phyloP scores from a whole-genome alignment of 1,140 invertebrate species.

The Episyrphus balteatus region DNA sequence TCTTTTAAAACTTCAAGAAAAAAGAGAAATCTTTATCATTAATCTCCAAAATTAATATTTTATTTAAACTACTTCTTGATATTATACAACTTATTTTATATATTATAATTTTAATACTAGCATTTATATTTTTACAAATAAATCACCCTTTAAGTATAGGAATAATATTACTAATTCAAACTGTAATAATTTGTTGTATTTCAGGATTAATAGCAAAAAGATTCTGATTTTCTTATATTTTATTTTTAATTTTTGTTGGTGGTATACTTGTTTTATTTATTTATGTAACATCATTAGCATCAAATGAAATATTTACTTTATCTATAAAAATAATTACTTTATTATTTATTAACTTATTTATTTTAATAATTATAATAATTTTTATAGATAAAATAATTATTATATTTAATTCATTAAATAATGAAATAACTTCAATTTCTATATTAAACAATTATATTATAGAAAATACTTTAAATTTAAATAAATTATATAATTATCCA shows the following conservation, averaged over 20 bases:
- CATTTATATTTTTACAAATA: conserved; percentile 36
- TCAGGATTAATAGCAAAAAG: too few relatives aligned
- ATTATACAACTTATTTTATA: conserved; percentile 36
- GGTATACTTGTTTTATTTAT: conserved; percentile 46
- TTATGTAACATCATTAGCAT: conserved; percentile 44
- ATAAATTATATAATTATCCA: conserved; percentile 38
- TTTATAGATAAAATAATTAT: too few relatives aligned
- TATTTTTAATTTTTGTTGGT: conserved; percentile 25
- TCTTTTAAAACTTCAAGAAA: conserved; percentile 44
- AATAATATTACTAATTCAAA: conserved; percentile 40
- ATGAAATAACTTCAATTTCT: conserved; percentile 6
- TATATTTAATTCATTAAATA: conserved; percentile 13
- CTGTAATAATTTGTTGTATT: conserved; percentile 25
- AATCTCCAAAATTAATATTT: conserved; percentile 50
- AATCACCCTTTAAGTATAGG: conserved; percentile 41
- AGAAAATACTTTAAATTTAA: conserved; percentile 34
- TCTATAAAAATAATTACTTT: conserved; percentile 18
- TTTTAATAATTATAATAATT: conserved; percentile 7
- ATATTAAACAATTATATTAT: conserved; percentile 19
- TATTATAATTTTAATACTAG: conserved; percentile 27
- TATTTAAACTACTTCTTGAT: conserved; percentile 42
- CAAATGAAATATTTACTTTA: conserved; percentile 42
- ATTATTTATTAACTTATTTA: conserved; percentile 14
- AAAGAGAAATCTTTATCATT: conserved; percentile 41
- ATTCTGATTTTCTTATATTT: neutral